A percentile compares a stretch with the other conserved stretches of the same genome.
phyloP scores from a whole-genome alignment of 2,797 vertebrate genomes.

The Anolis apletophallus region DNA sequence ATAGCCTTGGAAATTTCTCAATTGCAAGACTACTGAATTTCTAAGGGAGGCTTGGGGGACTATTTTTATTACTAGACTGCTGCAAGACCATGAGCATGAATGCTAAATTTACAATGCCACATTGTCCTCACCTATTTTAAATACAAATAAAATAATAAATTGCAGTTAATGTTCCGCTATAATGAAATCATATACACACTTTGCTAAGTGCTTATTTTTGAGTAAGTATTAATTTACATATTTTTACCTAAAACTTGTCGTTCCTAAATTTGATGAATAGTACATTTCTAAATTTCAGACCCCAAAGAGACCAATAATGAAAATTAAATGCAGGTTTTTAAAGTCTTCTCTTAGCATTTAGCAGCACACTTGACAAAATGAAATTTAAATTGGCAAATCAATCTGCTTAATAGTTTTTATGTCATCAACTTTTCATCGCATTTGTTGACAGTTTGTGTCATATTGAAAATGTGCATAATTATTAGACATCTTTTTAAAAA shows the following conservation, averaged over 20 bases:
- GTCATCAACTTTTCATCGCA: conserved; percentile 1
- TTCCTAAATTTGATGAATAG: neutral
- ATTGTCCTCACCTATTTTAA: too few species aligned
- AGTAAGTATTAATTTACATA: neutral
- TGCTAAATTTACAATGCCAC: too few species aligned
- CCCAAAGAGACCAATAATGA: neutral
- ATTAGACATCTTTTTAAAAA: conserved; percentile 6
- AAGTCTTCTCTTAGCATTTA: neutral
- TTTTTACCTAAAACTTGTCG: neutral
- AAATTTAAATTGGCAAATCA: conserved; percentile 31
- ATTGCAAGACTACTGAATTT: too few species aligned
- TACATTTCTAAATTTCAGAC: neutral
- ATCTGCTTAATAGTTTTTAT: neutral
- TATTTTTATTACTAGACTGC: too few species aligned
- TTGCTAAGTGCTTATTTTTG: too few species aligned
- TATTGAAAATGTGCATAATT: conserved; percentile 23
- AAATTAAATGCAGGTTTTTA: neutral
- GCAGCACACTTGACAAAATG: neutral
- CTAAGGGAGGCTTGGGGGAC: too few species aligned
- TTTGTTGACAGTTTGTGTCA: neutral
- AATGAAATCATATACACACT: neutral
- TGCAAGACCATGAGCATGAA: too few species aligned
- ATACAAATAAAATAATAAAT: too few species aligned
- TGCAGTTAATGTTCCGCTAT: neutral
- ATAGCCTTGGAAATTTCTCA: too few species aligned